phyloP scores from a whole-genome alignment of 2,797 vertebrate genomes.

The Otolemur crassicaudatus region DNA sequence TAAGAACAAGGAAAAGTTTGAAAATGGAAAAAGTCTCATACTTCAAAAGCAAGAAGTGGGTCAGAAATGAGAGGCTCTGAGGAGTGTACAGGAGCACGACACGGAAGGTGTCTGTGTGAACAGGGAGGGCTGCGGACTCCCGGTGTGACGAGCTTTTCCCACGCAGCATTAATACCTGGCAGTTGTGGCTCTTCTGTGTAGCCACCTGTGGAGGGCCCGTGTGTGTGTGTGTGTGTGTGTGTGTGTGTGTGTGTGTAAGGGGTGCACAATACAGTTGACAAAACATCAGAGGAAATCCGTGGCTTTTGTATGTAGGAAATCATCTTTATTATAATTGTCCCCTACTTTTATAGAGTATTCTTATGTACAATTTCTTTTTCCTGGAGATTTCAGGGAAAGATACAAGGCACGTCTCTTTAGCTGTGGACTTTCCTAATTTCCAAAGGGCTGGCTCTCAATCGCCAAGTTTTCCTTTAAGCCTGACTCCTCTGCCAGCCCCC shows the following conservation, averaged over 20 bases:
- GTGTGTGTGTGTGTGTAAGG: background rate
- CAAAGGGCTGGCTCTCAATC: background rate
- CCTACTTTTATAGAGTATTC: background rate
- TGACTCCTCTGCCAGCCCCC: too few relatives aligned
- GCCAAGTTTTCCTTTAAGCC: background rate
- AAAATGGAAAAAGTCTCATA: background rate
- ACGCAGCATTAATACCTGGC: fast-evolving
- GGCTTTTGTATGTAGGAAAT: background rate
- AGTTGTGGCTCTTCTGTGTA: background rate
- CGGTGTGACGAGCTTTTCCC: fast-evolving
- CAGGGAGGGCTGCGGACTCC: fast-evolving
- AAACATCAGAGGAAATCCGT: background rate
- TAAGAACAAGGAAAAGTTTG: background rate
- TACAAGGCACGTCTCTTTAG: background rate
- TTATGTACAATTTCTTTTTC: background rate
- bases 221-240: background rate
- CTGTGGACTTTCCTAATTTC: background rate
- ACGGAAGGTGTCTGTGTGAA: background rate
- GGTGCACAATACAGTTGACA: background rate
- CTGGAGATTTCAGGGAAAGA: background rate
- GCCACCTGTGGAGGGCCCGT: background rate
- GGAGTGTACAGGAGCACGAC: fast-evolving
- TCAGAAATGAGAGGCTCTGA: background rate
- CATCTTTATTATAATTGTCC: background rate
- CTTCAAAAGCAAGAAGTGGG: background rate